Evolutionary conservation across 2,797 vertebrate species (phyloP), one percentile per base, ranked within the genome.

Genomic region (Graptemys geographica): DNA sequence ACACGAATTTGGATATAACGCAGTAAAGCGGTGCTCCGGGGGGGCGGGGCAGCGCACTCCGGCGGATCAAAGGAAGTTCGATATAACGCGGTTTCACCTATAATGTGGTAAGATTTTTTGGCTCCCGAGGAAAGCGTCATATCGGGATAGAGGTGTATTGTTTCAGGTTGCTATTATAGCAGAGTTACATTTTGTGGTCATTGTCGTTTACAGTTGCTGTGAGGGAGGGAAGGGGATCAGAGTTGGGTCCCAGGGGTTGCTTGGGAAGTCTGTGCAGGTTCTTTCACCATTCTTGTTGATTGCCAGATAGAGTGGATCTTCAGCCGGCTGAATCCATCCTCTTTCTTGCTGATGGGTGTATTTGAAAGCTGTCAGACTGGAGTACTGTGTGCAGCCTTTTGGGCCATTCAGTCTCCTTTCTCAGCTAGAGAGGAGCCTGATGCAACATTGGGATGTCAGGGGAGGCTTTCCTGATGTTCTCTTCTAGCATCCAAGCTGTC

Each of bases 401-500:
- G 31, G 62, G 33, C 31, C 62, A 44, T 11, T 65, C 33, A 33
- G 15, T n/a, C 3, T 65, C 59, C 69, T 27, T 25, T 44, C 65
- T 84, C 0, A 23, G 80, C 90, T 21, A 37, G 91, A 92, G 21
- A 93, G 87, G 78, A 93, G 90, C 37, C n/a, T 85, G 88, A 79
- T 79, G 28, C 86, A 79, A 57, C 37, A 51, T 1, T 84, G 69
- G 37, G 90, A 83, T 88, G 47, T 52, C 76, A 86, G 82, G 65
- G 33, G 74, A 92, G 31, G 28, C 31, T 62, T 62, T 62, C 47
- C 52, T 28, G 57, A 88, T 27, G 27, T 82, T 94, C 87, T 84
- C 52, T 84, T 47, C 87, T 84, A 51, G 76, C 84, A 76, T 89
- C 81, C 88, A 84, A 95, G 90, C 55, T 95, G 53, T 65, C 31